Evolutionary conservation across 2,888 invertebrate genomes (phyloP), one percentile per base, ranked within the genome.

Genomic region (Periphyllus acericola): DNA sequence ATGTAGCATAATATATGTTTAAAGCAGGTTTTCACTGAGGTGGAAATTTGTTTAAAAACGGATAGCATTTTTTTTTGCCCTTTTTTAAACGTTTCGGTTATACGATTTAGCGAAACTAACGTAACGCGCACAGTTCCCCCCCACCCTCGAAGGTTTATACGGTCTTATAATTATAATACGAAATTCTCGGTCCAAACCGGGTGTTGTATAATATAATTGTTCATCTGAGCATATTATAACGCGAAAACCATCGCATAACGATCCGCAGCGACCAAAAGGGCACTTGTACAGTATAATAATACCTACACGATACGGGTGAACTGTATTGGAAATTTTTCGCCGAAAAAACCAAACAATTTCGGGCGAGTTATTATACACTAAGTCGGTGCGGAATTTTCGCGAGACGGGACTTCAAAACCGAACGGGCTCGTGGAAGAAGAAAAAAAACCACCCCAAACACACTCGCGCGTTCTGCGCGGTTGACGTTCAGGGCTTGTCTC

Each of bases 401-500:
- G 14, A 40, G 46, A 46, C 46, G 46, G 14, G 14, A 46, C 14
- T 46, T 46, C 46, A 46, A 46, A 46, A 46, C 46, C 11, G 46
- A 14, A 46, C 46, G 14, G 46, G 14, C 46, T 46, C 46, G 46
- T 8, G 9, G 11, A 46, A 9, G 14, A 46, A 46, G 3, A 36
- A 36, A 36, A 36, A 36, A 36, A 36, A 36, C 6, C 6, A 36
- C 36, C 36, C 36, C 36, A 36, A 36, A 36, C 36, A 36, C 6
- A 36, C 36, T 5, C 36, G 36, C 36, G 36, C 36, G 36, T 36
- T 36, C 36, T 36, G 36, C 36, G 6, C 36, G 55, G 55, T 55
- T 55, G 75, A 75, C 75, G 40, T 75, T 75, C 40, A 75, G 40
- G 40, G 75, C 75, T 75, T 40, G 75, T 75, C 25, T 75, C 40